Conservation (phyloP, 2,113 vertebrate genomes). For the Phasianus colchicus region DNA sequence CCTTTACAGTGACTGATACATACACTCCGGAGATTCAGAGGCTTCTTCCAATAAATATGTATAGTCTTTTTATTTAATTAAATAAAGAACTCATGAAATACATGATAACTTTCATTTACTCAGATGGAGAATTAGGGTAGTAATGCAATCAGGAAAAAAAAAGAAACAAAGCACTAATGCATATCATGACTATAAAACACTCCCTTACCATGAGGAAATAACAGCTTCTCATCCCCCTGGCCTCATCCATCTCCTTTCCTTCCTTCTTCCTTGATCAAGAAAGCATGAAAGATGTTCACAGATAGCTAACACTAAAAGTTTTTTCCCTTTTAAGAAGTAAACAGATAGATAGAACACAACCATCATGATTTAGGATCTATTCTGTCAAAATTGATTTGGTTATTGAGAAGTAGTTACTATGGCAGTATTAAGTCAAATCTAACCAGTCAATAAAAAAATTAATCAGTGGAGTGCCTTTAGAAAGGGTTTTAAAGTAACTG, state of each 20-base stretch:
- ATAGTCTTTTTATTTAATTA: neutral
- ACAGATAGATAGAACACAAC: neutral
- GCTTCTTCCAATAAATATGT: neutral
- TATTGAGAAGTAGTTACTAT: neutral
- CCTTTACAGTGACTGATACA: neutral
- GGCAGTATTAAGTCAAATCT: neutral
- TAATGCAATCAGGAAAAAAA: neutral
- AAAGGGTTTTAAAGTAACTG: neutral
- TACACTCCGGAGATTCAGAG: neutral
- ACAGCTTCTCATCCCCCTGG: neutral
- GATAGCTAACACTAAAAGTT: neutral
- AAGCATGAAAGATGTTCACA: neutral
- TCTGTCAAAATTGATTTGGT: neutral
- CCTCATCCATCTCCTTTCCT: neutral
- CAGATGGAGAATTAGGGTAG: neutral
- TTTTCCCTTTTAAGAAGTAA: neutral
- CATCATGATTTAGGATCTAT: neutral
- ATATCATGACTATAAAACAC: neutral
- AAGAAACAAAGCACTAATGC: neutral
- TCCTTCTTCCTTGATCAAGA: neutral
- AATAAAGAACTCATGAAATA: neutral
- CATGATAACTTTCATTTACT: neutral
- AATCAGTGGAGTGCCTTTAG: neutral
- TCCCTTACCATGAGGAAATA: neutral
- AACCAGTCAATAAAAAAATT: neutral